Conservation (phyloP, 2,888 invertebrate genomes). For the Tipula helvola region DNA sequence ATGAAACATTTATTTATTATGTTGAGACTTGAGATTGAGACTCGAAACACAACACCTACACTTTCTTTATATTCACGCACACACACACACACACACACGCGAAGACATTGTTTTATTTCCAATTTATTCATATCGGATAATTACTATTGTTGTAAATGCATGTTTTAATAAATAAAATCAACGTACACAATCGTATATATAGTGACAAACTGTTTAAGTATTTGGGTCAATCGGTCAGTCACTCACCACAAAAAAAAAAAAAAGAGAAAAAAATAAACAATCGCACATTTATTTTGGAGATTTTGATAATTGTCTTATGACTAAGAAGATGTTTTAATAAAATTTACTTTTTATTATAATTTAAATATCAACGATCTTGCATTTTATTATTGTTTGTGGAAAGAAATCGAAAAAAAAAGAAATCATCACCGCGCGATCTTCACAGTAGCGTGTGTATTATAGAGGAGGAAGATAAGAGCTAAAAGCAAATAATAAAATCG, state of each 20-base stretch:
- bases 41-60: neutral
- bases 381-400: neutral
- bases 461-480: neutral
- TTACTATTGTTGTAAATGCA: neutral
- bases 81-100: neutral
- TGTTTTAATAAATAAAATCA: neutral
- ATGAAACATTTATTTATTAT: no score
- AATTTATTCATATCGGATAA: neutral
- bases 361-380: neutral
- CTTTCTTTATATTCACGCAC: neutral
- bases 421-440: neutral
- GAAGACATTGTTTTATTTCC: neutral
- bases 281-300: neutral
- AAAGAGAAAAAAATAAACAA: neutral
- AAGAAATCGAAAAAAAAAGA: neutral
- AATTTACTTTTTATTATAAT: neutral
- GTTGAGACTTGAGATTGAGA: no score
- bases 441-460: neutral
- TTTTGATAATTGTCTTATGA: neutral
- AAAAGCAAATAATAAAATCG: neutral
- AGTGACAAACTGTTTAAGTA: neutral
- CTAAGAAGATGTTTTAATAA: neutral
- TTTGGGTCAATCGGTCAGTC: neutral
- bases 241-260: neutral
- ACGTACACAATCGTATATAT: neutral